A percentile compares a stretch with the other conserved stretches of the same genome.
These are phyloP conservation scores for Psittacula derbiana DNA, from an alignment of 2,797 vertebrate species.

Conservation along the genomic window DNA sequence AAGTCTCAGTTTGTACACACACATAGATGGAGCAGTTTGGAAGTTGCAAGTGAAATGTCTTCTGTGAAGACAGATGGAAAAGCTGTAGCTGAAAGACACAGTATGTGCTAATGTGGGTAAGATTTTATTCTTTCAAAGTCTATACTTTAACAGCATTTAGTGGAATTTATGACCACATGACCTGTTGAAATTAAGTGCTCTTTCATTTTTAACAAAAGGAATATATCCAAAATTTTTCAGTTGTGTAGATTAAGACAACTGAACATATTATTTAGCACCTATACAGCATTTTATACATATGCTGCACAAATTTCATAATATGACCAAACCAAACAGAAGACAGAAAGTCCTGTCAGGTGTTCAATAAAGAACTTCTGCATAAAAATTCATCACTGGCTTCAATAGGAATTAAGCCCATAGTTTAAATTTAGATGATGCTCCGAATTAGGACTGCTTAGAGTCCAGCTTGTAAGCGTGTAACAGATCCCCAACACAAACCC, in stretches of 20 bases:
- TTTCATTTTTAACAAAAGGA: background rate
- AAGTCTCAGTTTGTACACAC: background rate
- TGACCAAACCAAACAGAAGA: background rate
- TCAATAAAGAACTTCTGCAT: background rate
- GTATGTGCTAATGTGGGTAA: background rate
- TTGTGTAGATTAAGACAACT: background rate
- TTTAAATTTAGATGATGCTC: background rate
- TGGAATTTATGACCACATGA: background rate
- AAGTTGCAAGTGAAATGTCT: background rate
- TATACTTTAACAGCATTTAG: background rate
- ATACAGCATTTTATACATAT: background rate
- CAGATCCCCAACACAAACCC: background rate
- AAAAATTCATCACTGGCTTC: background rate
- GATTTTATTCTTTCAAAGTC: background rate
- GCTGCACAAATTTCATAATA: background rate
- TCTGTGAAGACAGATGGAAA: background rate
- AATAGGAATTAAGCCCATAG: background rate
- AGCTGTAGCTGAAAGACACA: background rate
- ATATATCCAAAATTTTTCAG: background rate
- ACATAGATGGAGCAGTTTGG: background rate
- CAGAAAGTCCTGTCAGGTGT: background rate
- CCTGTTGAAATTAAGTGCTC: background rate
- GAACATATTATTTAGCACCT: background rate
- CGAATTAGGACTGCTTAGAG: background rate
- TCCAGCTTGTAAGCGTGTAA: rapidly evolving